Conservation (phyloP, 2,113 vertebrate species). For the Strix uralensis region DNA sequence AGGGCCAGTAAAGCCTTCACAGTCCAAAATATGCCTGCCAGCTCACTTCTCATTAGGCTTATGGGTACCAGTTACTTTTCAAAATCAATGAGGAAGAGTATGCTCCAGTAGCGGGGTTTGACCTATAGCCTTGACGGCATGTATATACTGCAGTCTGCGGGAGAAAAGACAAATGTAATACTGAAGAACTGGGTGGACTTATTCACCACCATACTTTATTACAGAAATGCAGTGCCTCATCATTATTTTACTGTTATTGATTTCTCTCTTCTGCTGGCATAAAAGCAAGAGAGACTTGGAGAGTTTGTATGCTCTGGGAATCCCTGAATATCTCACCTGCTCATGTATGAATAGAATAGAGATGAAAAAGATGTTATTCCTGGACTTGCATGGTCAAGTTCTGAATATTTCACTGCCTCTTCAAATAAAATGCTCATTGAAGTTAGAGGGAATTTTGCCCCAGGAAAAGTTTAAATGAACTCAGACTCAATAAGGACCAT, state of each 20-base stretch:
- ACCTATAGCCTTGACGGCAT: background rate
- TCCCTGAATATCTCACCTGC: background rate
- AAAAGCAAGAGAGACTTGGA: background rate
- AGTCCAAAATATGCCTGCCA: background rate
- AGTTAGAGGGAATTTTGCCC: conserved; percentile 17
- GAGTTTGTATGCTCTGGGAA: background rate
- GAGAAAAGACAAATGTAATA: background rate
- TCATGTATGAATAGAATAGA: conserved; percentile 4
- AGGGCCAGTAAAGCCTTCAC: background rate
- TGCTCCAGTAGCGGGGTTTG: background rate
- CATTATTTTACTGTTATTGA: conserved; percentile 53
- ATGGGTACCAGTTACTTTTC: background rate
- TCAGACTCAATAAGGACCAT: background rate
- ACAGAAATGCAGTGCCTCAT: background rate
- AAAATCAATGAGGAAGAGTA: background rate
- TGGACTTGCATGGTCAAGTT: background rate
- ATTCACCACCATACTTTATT: background rate
- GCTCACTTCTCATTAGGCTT: background rate
- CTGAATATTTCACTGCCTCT: conserved; percentile 11
- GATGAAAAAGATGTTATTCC: conserved; percentile 3
- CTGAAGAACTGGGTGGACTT: background rate
- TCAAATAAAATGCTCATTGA: background rate
- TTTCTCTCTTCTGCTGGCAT: conserved; percentile 16
- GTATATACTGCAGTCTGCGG: background rate
- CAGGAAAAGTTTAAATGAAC: conserved; percentile 21